These are phyloP conservation scores for Planiliza haematocheilus DNA, from an alignment of 2,113 vertebrate genomes.

Conservation along the genomic window DNA sequence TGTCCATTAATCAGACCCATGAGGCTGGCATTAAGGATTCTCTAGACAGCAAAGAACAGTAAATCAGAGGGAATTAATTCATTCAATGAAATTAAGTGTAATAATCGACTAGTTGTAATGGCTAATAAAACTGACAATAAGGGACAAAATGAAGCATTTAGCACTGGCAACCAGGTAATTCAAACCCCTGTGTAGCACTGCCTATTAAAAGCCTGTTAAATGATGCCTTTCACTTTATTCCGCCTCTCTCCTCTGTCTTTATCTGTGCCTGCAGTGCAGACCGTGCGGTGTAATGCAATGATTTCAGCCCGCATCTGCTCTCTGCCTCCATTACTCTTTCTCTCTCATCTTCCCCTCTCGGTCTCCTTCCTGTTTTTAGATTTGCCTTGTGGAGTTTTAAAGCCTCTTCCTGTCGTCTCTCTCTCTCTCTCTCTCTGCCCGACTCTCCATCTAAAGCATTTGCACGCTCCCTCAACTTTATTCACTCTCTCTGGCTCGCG, in stretches of 20 bases:
- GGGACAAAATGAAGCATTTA: neutral
- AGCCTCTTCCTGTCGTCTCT: constrained; percentile 1
- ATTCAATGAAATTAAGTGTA: too few species aligned
- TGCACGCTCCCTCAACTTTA: constrained; percentile 31
- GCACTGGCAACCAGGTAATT: neutral
- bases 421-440: constrained; percentile 7
- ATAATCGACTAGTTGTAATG: neutral
- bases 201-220: constrained; percentile 28
- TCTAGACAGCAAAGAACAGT: too few species aligned
- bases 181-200: constrained; percentile 15
- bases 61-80: too few species aligned
- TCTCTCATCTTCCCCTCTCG: constrained; percentile 38
- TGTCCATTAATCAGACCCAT: too few species aligned
- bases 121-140: constrained; percentile 4
- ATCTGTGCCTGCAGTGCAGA: constrained; percentile 43
- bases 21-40: too few species aligned
- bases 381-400: constrained; percentile 21
- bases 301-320: constrained; percentile 50
- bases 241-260: constrained; percentile 26
- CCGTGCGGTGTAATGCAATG: constrained; percentile 53
- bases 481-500: constrained; percentile 4
- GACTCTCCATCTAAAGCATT: constrained; percentile 14
- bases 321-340: constrained; percentile 50
- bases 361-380: constrained; percentile 66
- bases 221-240: constrained; percentile 38